Percentiles rank a stretch among this genome's conserved stretches.
Evolutionary conservation across 2,888 invertebrate genomes (phyloP).

Genomic region (Holacanthella duospinosa): DNA sequence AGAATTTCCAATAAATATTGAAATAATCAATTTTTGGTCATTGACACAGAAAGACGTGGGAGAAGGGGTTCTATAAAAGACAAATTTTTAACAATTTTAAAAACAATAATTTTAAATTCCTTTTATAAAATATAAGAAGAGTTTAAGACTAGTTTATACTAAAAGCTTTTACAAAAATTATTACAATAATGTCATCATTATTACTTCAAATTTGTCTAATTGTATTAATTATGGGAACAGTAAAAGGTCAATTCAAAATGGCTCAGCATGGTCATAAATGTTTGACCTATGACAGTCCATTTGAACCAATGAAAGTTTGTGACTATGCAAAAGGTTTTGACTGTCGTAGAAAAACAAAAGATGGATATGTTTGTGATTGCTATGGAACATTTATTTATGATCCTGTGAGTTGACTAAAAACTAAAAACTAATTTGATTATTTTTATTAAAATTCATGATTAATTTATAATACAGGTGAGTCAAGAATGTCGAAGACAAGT

Average conservation of each 20-base stretch:
- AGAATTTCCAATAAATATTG: too few relatives aligned
- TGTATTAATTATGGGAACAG: not conserved
- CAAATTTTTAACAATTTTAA: too few relatives aligned
- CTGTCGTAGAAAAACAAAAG: not conserved
- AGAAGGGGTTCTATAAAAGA: too few relatives aligned
- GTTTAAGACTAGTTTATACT: too few relatives aligned
- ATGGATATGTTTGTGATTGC: not conserved
- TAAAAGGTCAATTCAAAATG: constrained; percentile 2
- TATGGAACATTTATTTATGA: constrained; percentile 13
- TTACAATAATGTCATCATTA: too few relatives aligned
- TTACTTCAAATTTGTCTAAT: too few relatives aligned
- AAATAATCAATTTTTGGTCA: too few relatives aligned
- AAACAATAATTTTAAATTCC: too few relatives aligned
- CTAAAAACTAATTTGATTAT: not conserved
- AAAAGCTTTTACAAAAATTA: too few relatives aligned
- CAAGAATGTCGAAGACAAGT: constrained; percentile 24
- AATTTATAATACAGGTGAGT: not conserved
- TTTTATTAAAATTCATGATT: not conserved
- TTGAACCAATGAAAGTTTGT: constrained; percentile 4
- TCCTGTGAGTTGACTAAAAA: constrained; percentile 5
- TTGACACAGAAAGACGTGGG: too few relatives aligned
- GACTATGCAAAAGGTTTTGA: constrained; percentile 3
- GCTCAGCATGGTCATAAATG: not conserved
- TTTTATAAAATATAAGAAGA: too few relatives aligned
- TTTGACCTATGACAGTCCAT: not conserved